phyloP scores from a whole-genome alignment of 2,113 vertebrate species.

The Rafetus swinhoei region DNA sequence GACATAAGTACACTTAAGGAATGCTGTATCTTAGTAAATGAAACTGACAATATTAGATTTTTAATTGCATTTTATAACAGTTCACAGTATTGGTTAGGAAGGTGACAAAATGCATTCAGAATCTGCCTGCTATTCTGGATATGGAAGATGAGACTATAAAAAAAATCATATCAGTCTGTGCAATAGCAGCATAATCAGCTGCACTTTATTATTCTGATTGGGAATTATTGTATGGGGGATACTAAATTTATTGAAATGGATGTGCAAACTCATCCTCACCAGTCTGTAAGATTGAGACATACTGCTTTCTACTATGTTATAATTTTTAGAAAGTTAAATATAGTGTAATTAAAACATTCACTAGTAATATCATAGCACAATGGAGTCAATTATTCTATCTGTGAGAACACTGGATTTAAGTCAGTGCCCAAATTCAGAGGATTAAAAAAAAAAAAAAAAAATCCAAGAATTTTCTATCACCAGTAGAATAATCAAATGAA shows the following conservation, averaged over 20 bases:
- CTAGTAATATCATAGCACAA: background rate
- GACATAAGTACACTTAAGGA: background rate
- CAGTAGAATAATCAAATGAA: background rate
- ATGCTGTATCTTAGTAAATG: background rate
- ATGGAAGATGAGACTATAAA: background rate
- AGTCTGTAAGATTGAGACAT: background rate
- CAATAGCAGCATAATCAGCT: background rate
- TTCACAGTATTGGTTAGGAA: background rate
- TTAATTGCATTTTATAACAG: background rate
- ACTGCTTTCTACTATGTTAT: background rate
- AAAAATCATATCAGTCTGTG: background rate
- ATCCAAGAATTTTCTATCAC: background rate
- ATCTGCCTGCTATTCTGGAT: background rate
- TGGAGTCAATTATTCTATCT: background rate
- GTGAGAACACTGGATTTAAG: background rate
- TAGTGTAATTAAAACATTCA: too few relatives aligned
- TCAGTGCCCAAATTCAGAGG: background rate
- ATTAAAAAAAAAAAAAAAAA: background rate
- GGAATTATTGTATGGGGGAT: background rate
- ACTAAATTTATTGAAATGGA: background rate
- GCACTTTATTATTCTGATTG: background rate
- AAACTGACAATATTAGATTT: background rate
- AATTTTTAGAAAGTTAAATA: background rate
- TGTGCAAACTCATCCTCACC: background rate
- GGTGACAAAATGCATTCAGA: background rate